Evolutionary conservation across 2,888 invertebrate species (phyloP).

Genomic region (Stegophylla sp.): DNA sequence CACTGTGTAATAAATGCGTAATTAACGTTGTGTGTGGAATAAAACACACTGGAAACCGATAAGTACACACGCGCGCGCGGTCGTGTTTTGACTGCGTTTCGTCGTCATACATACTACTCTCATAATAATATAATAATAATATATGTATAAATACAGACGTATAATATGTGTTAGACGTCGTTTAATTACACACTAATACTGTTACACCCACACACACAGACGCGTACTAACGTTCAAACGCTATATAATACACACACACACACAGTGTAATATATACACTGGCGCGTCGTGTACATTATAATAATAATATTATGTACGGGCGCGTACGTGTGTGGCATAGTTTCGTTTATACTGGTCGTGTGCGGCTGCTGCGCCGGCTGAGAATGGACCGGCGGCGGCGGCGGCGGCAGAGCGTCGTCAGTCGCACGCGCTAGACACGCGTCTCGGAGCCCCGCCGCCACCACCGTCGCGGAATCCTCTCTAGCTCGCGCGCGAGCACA

Average conservation of each 20-base stretch:
- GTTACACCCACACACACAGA: not conserved
- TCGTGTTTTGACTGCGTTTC: slow-evolving; percentile 21
- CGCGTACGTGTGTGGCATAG: slow-evolving; percentile 29
- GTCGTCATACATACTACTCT: not conserved
- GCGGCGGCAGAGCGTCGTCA: not conserved
- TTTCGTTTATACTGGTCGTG: slow-evolving; percentile 25
- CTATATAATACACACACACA: not conserved
- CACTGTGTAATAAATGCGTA: not conserved
- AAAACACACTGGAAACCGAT: not conserved
- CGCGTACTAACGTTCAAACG: not conserved
- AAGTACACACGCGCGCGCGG: not conserved
- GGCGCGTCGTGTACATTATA: too few species aligned
- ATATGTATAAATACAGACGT: too few species aligned
- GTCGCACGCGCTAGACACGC: slow-evolving; percentile 59
- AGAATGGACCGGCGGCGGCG: slow-evolving; percentile 2
- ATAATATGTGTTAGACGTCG: not conserved
- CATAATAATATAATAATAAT: not conserved
- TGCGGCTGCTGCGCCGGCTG: slow-evolving; percentile 2
- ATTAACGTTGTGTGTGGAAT: not conserved
- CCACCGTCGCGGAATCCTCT: slow-evolving; percentile 4
- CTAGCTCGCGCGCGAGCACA: not conserved
- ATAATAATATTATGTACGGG: not conserved
- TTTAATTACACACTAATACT: not conserved
- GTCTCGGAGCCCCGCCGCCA: too few species aligned
- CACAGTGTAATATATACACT: not conserved